phyloP scores from a whole-genome alignment of 2,888 invertebrate species.

The Dicyrtomina minuta region DNA sequence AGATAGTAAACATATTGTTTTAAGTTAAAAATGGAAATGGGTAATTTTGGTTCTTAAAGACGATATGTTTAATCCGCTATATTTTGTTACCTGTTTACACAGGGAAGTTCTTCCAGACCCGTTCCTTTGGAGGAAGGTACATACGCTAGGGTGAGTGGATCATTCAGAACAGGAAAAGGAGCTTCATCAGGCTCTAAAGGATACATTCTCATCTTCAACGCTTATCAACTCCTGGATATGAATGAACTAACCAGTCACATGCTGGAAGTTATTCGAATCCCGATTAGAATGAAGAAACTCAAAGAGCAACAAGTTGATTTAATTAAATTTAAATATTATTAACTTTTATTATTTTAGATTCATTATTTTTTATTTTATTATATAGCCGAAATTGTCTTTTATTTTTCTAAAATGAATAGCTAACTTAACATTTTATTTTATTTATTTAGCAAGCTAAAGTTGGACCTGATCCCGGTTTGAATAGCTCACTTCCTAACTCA shows the following conservation, averaged over 20 bases:
- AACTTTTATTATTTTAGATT: too few relatives aligned
- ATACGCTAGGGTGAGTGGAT: conserved; percentile 64
- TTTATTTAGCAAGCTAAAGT: background rate
- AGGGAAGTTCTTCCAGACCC: conserved; percentile 6
- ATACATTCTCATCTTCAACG: conserved; percentile 67
- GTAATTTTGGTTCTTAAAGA: too few relatives aligned
- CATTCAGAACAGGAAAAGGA: conserved; percentile 66
- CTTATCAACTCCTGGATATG: conserved; percentile 64
- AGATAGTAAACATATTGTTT: too few relatives aligned
- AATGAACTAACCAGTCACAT: conserved; percentile 70
- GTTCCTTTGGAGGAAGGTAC: conserved; percentile 55
- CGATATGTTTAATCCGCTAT: too few relatives aligned
- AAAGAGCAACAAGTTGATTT: conserved; percentile 53
- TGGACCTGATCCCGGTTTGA: background rate
- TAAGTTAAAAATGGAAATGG: too few relatives aligned
- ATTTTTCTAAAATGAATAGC: background rate
- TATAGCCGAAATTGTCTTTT: too few relatives aligned
- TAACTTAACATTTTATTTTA: background rate
- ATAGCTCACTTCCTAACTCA: conserved; percentile 46
- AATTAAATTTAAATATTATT: background rate
- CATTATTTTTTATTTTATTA: background rate
- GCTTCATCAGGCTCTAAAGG: conserved; percentile 56
- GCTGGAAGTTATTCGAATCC: conserved; percentile 66
- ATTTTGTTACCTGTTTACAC: too few relatives aligned
- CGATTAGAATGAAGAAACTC: conserved; percentile 61